Percentiles rank a stretch among this genome's conserved stretches.
Evolutionary conservation across 2,797 vertebrate species (phyloP).

Genomic region (Sparus aurata): DNA sequence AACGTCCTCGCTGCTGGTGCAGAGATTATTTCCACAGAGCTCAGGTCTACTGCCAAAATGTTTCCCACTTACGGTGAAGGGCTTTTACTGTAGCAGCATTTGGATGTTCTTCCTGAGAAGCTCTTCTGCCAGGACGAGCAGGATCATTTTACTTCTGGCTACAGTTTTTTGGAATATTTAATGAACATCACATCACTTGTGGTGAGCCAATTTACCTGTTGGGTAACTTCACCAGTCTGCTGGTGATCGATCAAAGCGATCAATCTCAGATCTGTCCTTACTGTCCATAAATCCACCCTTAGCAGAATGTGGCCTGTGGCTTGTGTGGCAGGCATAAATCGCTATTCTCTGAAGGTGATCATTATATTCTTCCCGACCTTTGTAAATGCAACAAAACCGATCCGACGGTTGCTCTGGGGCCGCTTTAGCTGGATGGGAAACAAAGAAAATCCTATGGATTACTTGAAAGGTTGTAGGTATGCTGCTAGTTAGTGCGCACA

Average conservation of each 20-base stretch:
- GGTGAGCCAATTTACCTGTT: slow-evolving; percentile 30
- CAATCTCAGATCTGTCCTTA: slow-evolving; percentile 36
- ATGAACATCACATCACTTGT: slow-evolving; percentile 33
- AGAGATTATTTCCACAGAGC: slow-evolving; percentile 31
- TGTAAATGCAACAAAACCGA: slow-evolving; percentile 33
- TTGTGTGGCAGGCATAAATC: slow-evolving; percentile 38
- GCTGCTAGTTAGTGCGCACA: slow-evolving; percentile 8
- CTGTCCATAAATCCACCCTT: slow-evolving; percentile 52
- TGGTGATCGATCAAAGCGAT: slow-evolving; percentile 48
- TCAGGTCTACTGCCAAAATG: slow-evolving; percentile 25
- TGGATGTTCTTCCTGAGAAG: slow-evolving; percentile 11
- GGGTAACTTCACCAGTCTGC: slow-evolving; percentile 39
- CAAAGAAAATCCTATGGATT: slow-evolving; percentile 8
- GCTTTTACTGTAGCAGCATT: background rate
- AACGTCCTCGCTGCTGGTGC: slow-evolving; percentile 36
- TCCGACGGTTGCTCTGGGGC: slow-evolving; percentile 4
- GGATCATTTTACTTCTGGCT: slow-evolving; percentile 30
- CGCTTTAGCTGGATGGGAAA: slow-evolving; percentile 3
- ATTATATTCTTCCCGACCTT: slow-evolving; percentile 23
- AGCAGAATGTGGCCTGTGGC: slow-evolving; percentile 33
- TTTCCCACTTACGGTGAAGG: slow-evolving; percentile 23
- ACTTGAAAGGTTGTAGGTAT: slow-evolving; percentile 17
- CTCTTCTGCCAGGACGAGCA: slow-evolving; percentile 10
- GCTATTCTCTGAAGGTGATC: slow-evolving; percentile 28
- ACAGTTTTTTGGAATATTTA: slow-evolving; percentile 29